Conservation (phyloP, 2,797 vertebrate species). For the Benthosema pterotum region DNA sequence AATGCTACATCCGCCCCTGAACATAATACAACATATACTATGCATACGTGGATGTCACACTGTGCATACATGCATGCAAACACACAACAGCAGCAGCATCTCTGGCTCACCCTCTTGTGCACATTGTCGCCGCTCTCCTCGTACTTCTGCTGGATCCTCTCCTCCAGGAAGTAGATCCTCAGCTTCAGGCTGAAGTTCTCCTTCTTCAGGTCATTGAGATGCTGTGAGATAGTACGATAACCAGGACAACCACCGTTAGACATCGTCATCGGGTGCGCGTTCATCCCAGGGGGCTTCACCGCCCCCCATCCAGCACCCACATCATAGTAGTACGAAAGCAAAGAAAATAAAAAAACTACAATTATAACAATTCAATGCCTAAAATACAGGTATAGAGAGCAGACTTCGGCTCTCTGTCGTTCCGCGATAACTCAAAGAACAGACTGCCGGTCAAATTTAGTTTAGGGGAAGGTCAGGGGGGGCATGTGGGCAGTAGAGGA, state of each 20-base stretch:
- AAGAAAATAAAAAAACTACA: neutral
- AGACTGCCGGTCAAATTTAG: constrained; percentile 23
- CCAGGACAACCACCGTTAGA: constrained; percentile 87
- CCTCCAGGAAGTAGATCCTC: constrained; percentile 97
- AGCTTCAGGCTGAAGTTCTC: constrained; percentile 99
- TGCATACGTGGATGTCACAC: too few species aligned
- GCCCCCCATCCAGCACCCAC: constrained; percentile 27
- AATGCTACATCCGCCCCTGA: too few species aligned
- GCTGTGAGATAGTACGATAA: constrained; percentile 95
- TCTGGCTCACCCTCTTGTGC: constrained; percentile 86
- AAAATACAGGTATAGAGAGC: neutral
- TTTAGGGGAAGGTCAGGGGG: constrained; percentile 28
- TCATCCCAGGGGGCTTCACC: constrained; percentile 45
- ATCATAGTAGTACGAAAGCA: constrained; percentile 18
- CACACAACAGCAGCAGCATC: neutral
- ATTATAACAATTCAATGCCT: neutral
- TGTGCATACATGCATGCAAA: neutral
- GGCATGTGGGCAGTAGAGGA: constrained; percentile 37
- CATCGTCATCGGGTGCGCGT: constrained; percentile 72
- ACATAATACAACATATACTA: neutral
- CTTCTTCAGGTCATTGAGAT: constrained; percentile 98
- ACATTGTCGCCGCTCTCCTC: constrained; percentile 88
- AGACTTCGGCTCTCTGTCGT: constrained; percentile 19
- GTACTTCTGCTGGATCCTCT: constrained; percentile 92
- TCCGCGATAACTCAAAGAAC: constrained; percentile 15